Evolutionary conservation across 2,888 invertebrate genomes (phyloP).

Genomic region (Muschampia plurimacula): DNA sequence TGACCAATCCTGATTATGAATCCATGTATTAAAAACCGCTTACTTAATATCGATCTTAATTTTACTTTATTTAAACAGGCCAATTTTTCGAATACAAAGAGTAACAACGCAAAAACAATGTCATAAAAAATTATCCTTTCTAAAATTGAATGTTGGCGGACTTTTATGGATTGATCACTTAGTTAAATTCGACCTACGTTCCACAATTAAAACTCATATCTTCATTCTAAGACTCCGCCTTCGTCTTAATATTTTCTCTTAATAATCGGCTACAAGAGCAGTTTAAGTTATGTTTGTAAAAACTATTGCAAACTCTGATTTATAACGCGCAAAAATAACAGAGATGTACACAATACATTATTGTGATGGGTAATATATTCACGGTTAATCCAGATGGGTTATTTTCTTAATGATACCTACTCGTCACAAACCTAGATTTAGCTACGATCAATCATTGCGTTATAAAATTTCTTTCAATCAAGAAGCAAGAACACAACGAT

Average conservation of each 20-base stretch:
- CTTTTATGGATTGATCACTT: neutral
- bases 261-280: neutral
- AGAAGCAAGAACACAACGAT: too few relatives aligned
- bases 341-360: neutral
- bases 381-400: neutral
- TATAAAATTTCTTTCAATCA: too few relatives aligned
- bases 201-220: neutral
- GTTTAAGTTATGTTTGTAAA: neutral
- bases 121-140: too few relatives aligned
- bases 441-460: too few relatives aligned
- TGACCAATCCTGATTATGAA: too few relatives aligned
- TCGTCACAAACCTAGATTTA: too few relatives aligned
- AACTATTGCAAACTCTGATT: neutral
- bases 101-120: too few relatives aligned
- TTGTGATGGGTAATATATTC: neutral
- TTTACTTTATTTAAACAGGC: too few relatives aligned
- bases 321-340: neutral
- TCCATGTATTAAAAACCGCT: too few relatives aligned
- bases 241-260: neutral
- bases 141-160: too few relatives aligned
- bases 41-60: too few relatives aligned
- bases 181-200: conserved; percentile 21
- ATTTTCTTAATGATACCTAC: neutral
- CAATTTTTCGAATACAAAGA: too few relatives aligned
- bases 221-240: neutral